A percentile compares a stretch with the other conserved stretches of the same genome.
Conservation (phyloP, 2,888 invertebrate species). For the Epistrophe grossulariae region DNA sequence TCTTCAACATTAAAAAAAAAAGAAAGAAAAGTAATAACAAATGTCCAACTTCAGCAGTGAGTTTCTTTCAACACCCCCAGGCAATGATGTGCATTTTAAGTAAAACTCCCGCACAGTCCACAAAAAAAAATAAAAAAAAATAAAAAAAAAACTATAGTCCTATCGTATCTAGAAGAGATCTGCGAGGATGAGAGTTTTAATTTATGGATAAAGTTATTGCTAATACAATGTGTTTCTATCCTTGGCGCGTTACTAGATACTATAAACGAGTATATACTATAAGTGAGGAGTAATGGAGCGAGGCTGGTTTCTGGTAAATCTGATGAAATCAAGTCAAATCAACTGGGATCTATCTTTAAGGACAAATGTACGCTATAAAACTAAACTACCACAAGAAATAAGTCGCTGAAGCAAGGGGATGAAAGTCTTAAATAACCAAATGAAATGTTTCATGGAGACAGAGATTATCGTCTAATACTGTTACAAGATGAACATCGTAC, state of each 20-base stretch:
- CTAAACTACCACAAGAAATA: slow-evolving; percentile 41
- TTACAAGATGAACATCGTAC: slow-evolving; percentile 26
- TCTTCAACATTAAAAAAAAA: background rate
- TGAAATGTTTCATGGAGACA: slow-evolving; percentile 36
- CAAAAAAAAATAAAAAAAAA: background rate
- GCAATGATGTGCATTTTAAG: slow-evolving; percentile 23
- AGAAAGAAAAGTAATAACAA: background rate
- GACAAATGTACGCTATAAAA: slow-evolving; percentile 38
- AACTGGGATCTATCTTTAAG: slow-evolving; percentile 33
- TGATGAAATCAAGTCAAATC: slow-evolving; percentile 54
- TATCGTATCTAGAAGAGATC: background rate
- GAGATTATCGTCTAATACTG: slow-evolving; percentile 41
- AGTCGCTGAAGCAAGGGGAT: slow-evolving; percentile 22
- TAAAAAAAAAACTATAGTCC: slow-evolving; percentile 5
- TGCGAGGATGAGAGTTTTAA: slow-evolving; percentile 63
- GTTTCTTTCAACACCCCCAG: slow-evolving; percentile 7
- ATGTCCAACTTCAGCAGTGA: slow-evolving; percentile 6
- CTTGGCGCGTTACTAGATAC: background rate
- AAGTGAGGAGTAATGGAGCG: background rate
- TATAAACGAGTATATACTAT: background rate
- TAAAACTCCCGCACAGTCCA: background rate
- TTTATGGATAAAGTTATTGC: slow-evolving; percentile 68
- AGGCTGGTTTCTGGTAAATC: background rate
- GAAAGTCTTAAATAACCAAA: slow-evolving; percentile 55
- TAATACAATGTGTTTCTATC: slow-evolving; percentile 39